Evolutionary conservation across 1,140 invertebrate genomes (phyloP).

Genomic region (Ctenoplectra terminalis): DNA sequence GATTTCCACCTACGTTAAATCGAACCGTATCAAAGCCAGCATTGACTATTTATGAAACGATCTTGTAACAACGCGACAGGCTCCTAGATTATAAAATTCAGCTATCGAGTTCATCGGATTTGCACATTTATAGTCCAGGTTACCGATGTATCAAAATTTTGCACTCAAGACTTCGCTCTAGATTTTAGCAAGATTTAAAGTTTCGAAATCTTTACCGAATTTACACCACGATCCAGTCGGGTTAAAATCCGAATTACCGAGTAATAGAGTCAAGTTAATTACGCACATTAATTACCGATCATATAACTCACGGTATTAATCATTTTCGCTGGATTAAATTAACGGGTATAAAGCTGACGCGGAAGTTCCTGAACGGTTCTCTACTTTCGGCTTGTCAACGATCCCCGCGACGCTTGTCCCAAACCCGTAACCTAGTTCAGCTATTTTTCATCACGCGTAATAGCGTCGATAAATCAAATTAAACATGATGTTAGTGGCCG

Average conservation of each 20-base stretch:
- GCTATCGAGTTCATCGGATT: too few species aligned
- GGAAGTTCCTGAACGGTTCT: constrained; percentile 43
- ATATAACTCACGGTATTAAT: constrained; percentile 44
- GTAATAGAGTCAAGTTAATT: constrained; percentile 26
- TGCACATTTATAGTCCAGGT: too few species aligned
- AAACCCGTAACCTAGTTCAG: constrained; percentile 70
- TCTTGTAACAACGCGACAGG: too few species aligned
- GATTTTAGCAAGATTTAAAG: background rate
- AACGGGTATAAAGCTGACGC: constrained; percentile 22
- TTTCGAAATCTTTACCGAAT: background rate
- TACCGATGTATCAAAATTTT: too few species aligned
- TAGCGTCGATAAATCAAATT: constrained; percentile 78
- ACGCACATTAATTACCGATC: constrained; percentile 38
- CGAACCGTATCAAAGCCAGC: background rate
- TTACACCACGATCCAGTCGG: background rate
- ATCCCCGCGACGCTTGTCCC: constrained; percentile 44
- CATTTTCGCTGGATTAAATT: constrained; percentile 45
- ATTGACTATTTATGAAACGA: background rate
- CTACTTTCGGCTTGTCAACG: constrained; percentile 50
- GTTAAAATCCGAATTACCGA: background rate
- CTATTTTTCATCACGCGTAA: constrained; percentile 76
- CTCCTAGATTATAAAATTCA: background rate
- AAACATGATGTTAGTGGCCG: constrained; percentile 73
- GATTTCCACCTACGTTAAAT: constrained; percentile 60
- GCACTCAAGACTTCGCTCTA: too few species aligned